phyloP scores from a whole-genome alignment of 2,888 invertebrate species.

The Brassicogethes aeneus region DNA sequence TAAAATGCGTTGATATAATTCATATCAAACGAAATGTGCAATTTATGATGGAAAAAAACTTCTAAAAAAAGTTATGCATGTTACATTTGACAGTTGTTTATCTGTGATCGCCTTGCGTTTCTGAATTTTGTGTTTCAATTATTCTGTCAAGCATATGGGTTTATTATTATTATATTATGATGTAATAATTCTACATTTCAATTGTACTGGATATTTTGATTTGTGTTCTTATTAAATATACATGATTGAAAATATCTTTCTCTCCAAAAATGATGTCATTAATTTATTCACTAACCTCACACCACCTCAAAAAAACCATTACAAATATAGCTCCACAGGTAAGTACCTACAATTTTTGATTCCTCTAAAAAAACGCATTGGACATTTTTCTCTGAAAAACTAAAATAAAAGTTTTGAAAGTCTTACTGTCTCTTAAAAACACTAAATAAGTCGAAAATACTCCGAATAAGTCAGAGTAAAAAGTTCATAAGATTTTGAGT shows the following conservation, averaged over 20 bases:
- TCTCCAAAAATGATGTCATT: background rate
- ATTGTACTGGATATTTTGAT: conserved; percentile 37
- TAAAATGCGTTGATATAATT: conserved; percentile 41
- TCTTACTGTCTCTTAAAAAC: too few relatives aligned
- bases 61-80: conserved; percentile 38
- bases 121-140: conserved; percentile 25
- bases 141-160: conserved; percentile 27
- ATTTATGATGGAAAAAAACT: conserved; percentile 36
- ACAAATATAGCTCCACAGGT: too few relatives aligned
- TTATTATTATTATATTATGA: conserved; percentile 27
- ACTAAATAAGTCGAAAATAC: too few relatives aligned
- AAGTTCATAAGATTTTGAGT: too few relatives aligned
- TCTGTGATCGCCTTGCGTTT: conserved; percentile 41
- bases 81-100: conserved; percentile 42
- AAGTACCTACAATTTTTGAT: too few relatives aligned
- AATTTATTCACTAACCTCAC: too few relatives aligned
- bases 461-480: too few relatives aligned
- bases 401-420: too few relatives aligned
- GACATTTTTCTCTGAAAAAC: too few relatives aligned
- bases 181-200: conserved; percentile 33
- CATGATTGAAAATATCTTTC: conserved; percentile 22
- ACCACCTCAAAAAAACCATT: too few relatives aligned
- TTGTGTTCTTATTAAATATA: conserved; percentile 38
- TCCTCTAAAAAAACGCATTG: too few relatives aligned
- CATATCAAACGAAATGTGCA: conserved; percentile 43